A percentile compares a stretch with the other conserved stretches of the same genome.
These are phyloP conservation scores for Drosophila tropicalis DNA, from an alignment of 1,140 invertebrate species.

Conservation along the genomic window DNA sequence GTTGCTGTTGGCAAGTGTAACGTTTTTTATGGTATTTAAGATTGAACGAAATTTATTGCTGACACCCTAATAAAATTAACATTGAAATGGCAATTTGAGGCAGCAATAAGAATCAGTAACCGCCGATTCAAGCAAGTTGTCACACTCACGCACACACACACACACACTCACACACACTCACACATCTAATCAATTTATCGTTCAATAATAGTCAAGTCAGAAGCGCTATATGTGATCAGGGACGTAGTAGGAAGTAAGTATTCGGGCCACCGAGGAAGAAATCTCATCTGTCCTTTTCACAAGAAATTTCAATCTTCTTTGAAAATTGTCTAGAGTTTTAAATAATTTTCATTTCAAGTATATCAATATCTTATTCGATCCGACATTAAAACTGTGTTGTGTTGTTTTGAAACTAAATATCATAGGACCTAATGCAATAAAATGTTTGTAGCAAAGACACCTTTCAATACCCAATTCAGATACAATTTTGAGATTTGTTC, in stretches of 20 bases:
- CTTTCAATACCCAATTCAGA: too few species aligned
- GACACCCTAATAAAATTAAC: conserved; percentile 83
- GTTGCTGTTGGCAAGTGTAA: conserved; percentile 42
- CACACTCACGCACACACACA: conserved; percentile 31
- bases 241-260: background rate
- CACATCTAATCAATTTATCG: conserved; percentile 83
- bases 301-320: too few species aligned
- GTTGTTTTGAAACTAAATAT: too few species aligned
- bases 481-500: too few species aligned
- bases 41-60: conserved; percentile 82
- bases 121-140: conserved; percentile 39
- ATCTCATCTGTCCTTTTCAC: too few species aligned
- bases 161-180: conserved; percentile 31
- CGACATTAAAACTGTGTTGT: too few species aligned
- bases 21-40: conserved; percentile 82
- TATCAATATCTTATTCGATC: too few species aligned
- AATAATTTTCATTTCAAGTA: too few species aligned
- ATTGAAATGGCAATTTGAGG: conserved; percentile 82
- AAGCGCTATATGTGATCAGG: conserved; percentile 44
- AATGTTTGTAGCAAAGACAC: too few species aligned
- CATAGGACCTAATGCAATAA: too few species aligned
- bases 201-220: conserved; percentile 73
- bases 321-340: too few species aligned
- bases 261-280: too few species aligned
- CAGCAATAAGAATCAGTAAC: conserved; percentile 70